These are phyloP conservation scores for Exaiptasia diaphana DNA, from an alignment of 64 coral and sea anemone genomes.

Conservation along the genomic window DNA sequence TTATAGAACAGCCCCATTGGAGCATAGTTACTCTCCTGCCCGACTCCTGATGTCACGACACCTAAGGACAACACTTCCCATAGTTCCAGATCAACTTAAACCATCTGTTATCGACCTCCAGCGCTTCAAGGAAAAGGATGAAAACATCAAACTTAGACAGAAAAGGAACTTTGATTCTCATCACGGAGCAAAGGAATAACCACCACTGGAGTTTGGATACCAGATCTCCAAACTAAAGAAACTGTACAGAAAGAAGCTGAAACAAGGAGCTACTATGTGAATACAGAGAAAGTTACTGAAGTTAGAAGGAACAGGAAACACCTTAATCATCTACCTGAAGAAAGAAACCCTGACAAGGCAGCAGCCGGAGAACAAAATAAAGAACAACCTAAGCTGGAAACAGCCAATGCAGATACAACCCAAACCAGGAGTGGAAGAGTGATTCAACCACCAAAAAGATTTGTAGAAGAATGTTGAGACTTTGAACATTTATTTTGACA, in stretches of 20 bases:
- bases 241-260: not conserved
- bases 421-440: slow-evolving; percentile 27
- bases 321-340: slow-evolving; percentile 19
- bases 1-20: not conserved
- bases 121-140: not conserved
- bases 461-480: not conserved
- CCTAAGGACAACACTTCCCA: slow-evolving; percentile 11
- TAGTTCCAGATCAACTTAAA: not conserved
- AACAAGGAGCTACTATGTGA: slow-evolving; percentile 22
- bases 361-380: not conserved
- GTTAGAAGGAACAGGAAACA: slow-evolving; percentile 16
- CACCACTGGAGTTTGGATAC: slow-evolving; percentile 20
- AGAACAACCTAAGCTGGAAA: slow-evolving; percentile 6
- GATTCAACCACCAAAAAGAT: slow-evolving; percentile 37
- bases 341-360: not conserved
- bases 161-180: slow-evolving; percentile 8
- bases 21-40: slow-evolving; percentile 8
- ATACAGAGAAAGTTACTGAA: not conserved
- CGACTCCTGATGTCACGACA: slow-evolving; percentile 11
- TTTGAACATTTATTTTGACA: not conserved
- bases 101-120: not conserved
- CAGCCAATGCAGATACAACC: slow-evolving; percentile 3
- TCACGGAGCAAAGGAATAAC: not conserved
- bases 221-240: slow-evolving; percentile 16
- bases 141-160: not conserved